These are phyloP conservation scores for Porites australiensis DNA, from an alignment of 64 coral and sea anemone species.

Conservation along the genomic window DNA sequence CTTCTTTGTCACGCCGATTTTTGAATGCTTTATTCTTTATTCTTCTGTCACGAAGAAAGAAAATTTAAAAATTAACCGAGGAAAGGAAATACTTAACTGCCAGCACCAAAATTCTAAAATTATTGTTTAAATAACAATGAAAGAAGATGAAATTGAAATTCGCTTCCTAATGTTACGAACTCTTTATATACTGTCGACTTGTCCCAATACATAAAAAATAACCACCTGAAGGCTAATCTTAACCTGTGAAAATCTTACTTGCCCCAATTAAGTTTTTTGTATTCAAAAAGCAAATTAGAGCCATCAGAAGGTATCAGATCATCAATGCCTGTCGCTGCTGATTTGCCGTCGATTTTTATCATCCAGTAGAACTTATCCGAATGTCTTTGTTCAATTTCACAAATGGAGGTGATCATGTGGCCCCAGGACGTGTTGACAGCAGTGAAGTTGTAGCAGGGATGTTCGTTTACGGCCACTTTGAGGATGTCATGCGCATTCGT, in stretches of 20 bases:
- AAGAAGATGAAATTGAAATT: too few species aligned
- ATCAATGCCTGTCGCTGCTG: constrained; percentile 22
- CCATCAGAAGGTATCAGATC: constrained; percentile 2
- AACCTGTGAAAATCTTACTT: too few species aligned
- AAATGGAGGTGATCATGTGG: constrained; percentile 24
- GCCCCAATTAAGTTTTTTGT: constrained; percentile 19
- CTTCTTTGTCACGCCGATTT: too few species aligned
- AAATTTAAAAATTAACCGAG: too few species aligned
- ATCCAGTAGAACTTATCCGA: constrained; percentile 52
- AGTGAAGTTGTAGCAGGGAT: constrained; percentile 36
- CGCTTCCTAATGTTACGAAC: too few species aligned
- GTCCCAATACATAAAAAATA: too few species aligned
- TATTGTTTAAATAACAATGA: too few species aligned
- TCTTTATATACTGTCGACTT: too few species aligned
- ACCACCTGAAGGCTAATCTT: not conserved
- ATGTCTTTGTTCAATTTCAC: not conserved
- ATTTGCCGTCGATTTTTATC: constrained; percentile 10
- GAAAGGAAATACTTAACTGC: too few species aligned
- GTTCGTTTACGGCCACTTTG: not conserved
- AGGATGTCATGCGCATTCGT: constrained; percentile 37
- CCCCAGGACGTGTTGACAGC: not conserved
- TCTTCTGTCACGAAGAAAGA: too few species aligned
- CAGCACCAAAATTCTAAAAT: too few species aligned
- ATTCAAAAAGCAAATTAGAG: constrained; percentile 16
- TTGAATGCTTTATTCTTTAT: too few species aligned